Percentiles rank a stretch among this genome's conserved stretches.
phyloP scores from a whole-genome alignment of 2,888 invertebrate species.

The Ichneumoninae sp. region DNA sequence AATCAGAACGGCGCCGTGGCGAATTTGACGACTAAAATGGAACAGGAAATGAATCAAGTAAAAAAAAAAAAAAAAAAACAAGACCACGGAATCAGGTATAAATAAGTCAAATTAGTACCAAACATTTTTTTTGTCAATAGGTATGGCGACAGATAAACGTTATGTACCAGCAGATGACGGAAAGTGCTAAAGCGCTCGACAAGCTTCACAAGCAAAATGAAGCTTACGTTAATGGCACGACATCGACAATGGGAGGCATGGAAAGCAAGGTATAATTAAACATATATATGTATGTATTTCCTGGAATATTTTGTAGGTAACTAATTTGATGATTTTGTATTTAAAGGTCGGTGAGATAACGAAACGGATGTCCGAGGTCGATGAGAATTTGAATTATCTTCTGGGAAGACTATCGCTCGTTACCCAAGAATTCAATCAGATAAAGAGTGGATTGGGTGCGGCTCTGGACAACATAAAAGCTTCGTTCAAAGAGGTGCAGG shows the following conservation, averaged over 20 bases:
- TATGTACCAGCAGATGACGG: constrained; percentile 93
- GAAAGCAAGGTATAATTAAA: constrained; percentile 87
- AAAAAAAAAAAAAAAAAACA: constrained; percentile 13
- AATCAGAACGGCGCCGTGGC: constrained; percentile 90
- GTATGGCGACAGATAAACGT: constrained; percentile 96
- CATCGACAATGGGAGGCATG: constrained; percentile 91
- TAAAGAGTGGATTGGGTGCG: constrained; percentile 90
- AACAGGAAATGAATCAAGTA: constrained; percentile 91
- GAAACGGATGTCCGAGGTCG: constrained; percentile 90
- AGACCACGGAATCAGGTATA: constrained; percentile 85
- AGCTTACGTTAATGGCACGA: constrained; percentile 91
- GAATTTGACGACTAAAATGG: constrained; percentile 91
- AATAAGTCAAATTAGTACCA: not conserved
- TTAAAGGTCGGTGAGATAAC: constrained; percentile 90
- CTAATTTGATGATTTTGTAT: constrained; percentile 3
- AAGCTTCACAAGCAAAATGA: constrained; percentile 92
- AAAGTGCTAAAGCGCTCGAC: constrained; percentile 90
- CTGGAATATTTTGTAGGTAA: not conserved
- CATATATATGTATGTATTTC: not conserved
- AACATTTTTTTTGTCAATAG: constrained; percentile 66
- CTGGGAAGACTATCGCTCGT: constrained; percentile 92
- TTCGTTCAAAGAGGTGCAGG: constrained; percentile 88
- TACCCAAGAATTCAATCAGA: constrained; percentile 93
- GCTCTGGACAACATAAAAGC: constrained; percentile 90
- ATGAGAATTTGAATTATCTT: constrained; percentile 92